Base-by-base conservation (phyloP, 2,888 invertebrate genomes). In the Clitarchus hookeri region DNA sequence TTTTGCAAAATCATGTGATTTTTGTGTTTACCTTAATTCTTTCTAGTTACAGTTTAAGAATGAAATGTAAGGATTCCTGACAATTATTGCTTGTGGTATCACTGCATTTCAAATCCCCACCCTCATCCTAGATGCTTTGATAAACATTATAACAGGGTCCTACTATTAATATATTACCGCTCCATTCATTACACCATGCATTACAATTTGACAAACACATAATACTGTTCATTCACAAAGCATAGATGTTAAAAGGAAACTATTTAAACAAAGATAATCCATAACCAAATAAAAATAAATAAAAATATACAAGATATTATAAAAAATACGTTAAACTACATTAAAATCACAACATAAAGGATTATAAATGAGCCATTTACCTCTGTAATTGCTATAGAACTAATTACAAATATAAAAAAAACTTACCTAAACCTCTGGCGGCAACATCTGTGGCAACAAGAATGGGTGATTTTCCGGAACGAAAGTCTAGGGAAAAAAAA, bases 391-490 rank as follows among this genome's bases (percentile, higher is more conserved):
- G 8, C 65, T 19, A n/a, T 23, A 65, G 8, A 23, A 23, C 48
- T 13, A 48, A 48, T 48, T 48, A 13, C 1, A 13, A 48, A 13
- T 48, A 16, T 48, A 48, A 48, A 13, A 23, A 19, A 65, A 65
- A 94, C 96, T 92, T 94, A 98, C 98, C 98, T 93, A 98, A 93
- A 90, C 98, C 98, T 91, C 98, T 94, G 85, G 98, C 98, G 87
- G 98, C 98, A 88, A 98, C 98, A 92, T 98, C 98, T 80, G 98
- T 98, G 88, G 98, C 98, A 88, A 98, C 96, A 90, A 98, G 94
- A 91, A 98, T 97, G 86, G 97, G 96, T 88, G 96, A 95, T 92
- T 96, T 95, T 88, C 97, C 96, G 91, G 94, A 94, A 91, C 96
- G 94, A 92, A 97, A 97, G 93, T 97, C 97, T 96, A 93, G 11